Evolutionary conservation across 2,797 vertebrate species (phyloP).

Genomic region (Dermochelys coriacea): DNA sequence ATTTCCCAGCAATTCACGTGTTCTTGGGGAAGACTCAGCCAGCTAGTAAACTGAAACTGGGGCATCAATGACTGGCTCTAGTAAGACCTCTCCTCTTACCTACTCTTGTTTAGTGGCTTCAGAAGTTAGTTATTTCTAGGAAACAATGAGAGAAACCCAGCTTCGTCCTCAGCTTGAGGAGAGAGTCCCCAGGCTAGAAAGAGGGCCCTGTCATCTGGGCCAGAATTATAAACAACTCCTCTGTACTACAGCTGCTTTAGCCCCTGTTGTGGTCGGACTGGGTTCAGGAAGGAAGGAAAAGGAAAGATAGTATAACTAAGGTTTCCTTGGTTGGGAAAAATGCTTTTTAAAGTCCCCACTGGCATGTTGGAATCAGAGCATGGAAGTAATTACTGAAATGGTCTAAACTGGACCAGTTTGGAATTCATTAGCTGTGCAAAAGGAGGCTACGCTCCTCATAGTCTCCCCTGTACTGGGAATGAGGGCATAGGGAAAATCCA

Average conservation of each 20-base stretch:
- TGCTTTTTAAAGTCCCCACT: neutral
- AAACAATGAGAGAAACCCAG: neutral
- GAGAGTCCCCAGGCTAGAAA: neutral
- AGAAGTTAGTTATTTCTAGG: neutral
- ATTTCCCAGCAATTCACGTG: neutral
- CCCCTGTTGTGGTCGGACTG: neutral
- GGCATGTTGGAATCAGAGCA: neutral
- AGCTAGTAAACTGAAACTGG: neutral
- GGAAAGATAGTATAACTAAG: slow-evolving; percentile 9
- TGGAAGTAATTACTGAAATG: neutral
- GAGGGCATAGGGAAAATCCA: neutral
- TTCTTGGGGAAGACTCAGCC: neutral
- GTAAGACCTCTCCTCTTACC: neutral
- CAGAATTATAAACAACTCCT: neutral
- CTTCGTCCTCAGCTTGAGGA: neutral
- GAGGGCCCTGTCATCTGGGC: neutral
- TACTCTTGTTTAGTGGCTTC: neutral
- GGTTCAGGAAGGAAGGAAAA: slow-evolving; percentile 42
- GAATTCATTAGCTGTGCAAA: slow-evolving; percentile 14
- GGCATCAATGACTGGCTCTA: neutral
- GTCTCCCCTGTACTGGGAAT: neutral
- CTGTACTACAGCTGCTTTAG: neutral
- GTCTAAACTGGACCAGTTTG: neutral
- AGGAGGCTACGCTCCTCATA: neutral
- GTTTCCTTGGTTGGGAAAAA: neutral